These are phyloP conservation scores for Nemotelus pantherinus DNA, from an alignment of 2,888 invertebrate species.

Conservation along the genomic window DNA sequence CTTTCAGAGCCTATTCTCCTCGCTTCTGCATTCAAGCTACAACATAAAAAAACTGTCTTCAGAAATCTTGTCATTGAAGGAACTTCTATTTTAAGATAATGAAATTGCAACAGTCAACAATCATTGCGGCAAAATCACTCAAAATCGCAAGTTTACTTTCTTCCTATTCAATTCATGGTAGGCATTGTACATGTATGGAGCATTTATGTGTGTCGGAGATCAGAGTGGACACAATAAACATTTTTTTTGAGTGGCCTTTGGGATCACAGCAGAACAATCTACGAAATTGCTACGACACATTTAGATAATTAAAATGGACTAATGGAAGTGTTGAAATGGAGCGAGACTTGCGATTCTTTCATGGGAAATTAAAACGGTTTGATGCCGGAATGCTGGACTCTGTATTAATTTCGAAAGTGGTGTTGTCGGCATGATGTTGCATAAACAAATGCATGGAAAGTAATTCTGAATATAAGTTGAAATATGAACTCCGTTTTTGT, in stretches of 20 bases:
- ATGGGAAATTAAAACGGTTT: background rate
- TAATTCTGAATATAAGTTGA: too few species aligned
- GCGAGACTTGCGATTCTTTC: conserved; percentile 1
- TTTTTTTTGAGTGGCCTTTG: conserved; percentile 25
- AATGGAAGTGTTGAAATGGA: conserved; percentile 6
- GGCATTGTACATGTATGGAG: background rate
- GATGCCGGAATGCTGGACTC: too few species aligned
- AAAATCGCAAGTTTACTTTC: conserved; percentile 13
- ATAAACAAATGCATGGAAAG: too few species aligned
- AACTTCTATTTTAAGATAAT: conserved; percentile 34
- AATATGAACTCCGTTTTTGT: too few species aligned
- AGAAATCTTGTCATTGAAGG: background rate
- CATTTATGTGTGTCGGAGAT: background rate
- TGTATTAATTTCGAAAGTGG: too few species aligned
- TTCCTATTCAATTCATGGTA: background rate
- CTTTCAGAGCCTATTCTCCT: too few species aligned
- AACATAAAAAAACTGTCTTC: background rate
- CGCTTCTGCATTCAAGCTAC: too few species aligned
- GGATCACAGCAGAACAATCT: conserved; percentile 55
- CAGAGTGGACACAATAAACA: conserved; percentile 33
- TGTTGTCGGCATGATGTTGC: too few species aligned
- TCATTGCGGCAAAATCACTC: conserved; percentile 4
- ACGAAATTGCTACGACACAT: conserved; percentile 60
- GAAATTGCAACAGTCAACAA: conserved; percentile 43
- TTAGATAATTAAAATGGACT: conserved; percentile 61